A percentile compares a stretch with the other conserved stretches of the same genome.
These are phyloP conservation scores for Lepus oiostolus DNA, from an alignment of 2,797 vertebrate genomes.

Conservation along the genomic window DNA sequence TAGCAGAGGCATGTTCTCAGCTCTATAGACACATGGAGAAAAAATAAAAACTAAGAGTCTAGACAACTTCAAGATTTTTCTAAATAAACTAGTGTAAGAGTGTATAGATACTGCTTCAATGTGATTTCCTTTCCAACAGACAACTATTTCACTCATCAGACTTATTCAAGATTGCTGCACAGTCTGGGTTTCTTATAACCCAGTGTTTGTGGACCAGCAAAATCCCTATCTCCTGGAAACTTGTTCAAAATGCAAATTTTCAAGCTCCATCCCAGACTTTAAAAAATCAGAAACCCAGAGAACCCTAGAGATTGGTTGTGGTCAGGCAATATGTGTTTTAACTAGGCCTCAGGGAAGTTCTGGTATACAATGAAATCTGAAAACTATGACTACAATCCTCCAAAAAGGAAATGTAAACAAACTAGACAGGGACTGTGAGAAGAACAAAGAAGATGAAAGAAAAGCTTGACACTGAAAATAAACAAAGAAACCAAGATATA, in stretches of 20 bases:
- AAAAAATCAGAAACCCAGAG: not conserved
- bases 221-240: not conserved
- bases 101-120: not conserved
- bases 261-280: not conserved
- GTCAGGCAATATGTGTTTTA: not conserved
- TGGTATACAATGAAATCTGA: not conserved
- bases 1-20: not conserved
- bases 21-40: not conserved
- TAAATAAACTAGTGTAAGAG: not conserved
- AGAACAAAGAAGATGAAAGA: conserved; percentile 5
- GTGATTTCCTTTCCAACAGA: not conserved
- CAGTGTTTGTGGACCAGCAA: not conserved
- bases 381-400: not conserved
- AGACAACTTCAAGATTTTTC: not conserved
- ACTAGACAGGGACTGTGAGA: not conserved
- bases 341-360: not conserved
- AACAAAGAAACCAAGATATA: conserved; percentile 43
- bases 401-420: not conserved
- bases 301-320: fast-evolving
- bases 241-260: conserved; percentile 26
- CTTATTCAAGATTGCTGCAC: not conserved
- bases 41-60: not conserved
- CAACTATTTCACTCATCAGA: not conserved
- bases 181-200: not conserved
- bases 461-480: conserved; percentile 47